These are phyloP conservation scores for Adelognathus sp. DNA, from an alignment of 2,888 invertebrate genomes.

Conservation along the genomic window DNA sequence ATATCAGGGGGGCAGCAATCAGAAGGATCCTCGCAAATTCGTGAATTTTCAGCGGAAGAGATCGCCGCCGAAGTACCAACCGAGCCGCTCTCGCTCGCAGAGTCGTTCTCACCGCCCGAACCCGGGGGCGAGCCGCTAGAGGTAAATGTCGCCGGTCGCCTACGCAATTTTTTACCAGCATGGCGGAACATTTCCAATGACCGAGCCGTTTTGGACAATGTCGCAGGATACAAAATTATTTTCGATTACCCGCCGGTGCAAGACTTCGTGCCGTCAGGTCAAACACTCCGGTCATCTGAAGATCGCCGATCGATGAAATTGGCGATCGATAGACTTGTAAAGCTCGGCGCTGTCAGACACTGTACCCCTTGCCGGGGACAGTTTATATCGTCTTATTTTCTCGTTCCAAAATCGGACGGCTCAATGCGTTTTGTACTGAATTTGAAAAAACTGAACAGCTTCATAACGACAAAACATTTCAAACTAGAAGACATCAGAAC, in stretches of 20 bases:
- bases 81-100: not conserved
- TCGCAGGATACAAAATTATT: slow-evolving; percentile 9
- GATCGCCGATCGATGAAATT: not conserved
- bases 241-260: not conserved
- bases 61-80: not conserved
- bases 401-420: slow-evolving; percentile 42
- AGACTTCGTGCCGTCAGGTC: not conserved
- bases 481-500: slow-evolving; percentile 59
- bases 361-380: slow-evolving; percentile 19
- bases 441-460: slow-evolving; percentile 54
- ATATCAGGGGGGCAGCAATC: slow-evolving; percentile 40
- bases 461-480: slow-evolving; percentile 51
- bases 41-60: slow-evolving; percentile 14
- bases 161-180: slow-evolving; percentile 1
- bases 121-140: not conserved
- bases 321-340: slow-evolving; percentile 15
- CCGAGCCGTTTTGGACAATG: not conserved
- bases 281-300: not conserved
- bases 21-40: slow-evolving; percentile 13
- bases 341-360: slow-evolving; percentile 17
- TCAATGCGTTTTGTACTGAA: slow-evolving; percentile 51
- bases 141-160: slow-evolving; percentile 28
- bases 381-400: slow-evolving; percentile 47
- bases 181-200: slow-evolving; percentile 22
- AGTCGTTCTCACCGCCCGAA: not conserved